Base-by-base conservation (phyloP, 2,888 invertebrate genomes). In the Drosophila infuscata region DNA sequence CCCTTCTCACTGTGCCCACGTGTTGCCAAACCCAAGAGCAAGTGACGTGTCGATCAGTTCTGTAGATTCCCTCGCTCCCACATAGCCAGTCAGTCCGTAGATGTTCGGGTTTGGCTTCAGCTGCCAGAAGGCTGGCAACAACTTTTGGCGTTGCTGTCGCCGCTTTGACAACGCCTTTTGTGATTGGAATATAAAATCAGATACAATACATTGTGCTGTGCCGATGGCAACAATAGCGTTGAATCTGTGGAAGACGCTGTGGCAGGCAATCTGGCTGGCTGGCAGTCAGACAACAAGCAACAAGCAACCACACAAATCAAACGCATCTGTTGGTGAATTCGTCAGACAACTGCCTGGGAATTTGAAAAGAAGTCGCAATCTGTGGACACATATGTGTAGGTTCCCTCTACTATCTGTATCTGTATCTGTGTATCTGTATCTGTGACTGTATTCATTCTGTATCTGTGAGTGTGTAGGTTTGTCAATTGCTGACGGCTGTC, bases 171-270 rank as follows among this genome's bases (percentile, higher is more conserved):
- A 83, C 82, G 85, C 81, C 85, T 83, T 90, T 81, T 88, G 86
- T 87, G 88, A 82, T 83, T 85, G 83, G 91, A 91, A 91, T 91
- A 91, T 79, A 76, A 89, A 89, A 89, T 91, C 76, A 79, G 83
- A 74, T 56, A 71, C 79, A 84, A 76, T 73, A 54, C 52, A 48
- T 25, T 43, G 38, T 67, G 69, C 49, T 65, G 68, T 53, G 60
- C 70, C 71, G 62, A 63, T 56, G 62, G n/a, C 62, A 51, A 75
- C 79, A 82, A 79, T 58, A 65, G 69, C 65, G 52, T 59, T 79
- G 66, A 82, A 70, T 85, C 88, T 83, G 79, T 79, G 67, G 57
- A 76, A 88, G 88, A 83, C 82, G 64, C 81, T 62, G 69, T 46
- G 62, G 72, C 76, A 66, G 62, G 60, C 70, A 30, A 30, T 29